These are phyloP conservation scores for Diploscapter pachys DNA, from an alignment of 1,140 invertebrate species.

Conservation along the genomic window DNA sequence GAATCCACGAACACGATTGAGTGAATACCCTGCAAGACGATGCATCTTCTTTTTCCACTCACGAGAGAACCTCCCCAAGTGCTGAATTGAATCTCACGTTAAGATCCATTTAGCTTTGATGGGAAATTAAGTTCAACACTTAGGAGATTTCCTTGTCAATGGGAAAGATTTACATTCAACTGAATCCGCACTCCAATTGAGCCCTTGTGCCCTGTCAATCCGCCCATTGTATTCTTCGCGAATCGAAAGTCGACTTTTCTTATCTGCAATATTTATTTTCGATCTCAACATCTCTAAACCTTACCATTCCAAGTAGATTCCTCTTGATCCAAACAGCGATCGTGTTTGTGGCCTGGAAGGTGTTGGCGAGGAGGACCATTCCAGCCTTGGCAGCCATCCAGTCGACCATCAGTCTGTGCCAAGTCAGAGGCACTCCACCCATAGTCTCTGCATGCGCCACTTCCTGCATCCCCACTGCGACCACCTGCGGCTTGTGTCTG, in stretches of 20 bases:
- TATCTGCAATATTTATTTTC: constrained; percentile 19
- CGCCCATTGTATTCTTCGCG: constrained; percentile 24
- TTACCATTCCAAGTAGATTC: constrained; percentile 17
- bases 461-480: constrained; percentile 38
- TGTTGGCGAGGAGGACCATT: constrained; percentile 27
- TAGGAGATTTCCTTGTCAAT: too few species aligned
- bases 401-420: constrained; percentile 20
- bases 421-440: constrained; percentile 15
- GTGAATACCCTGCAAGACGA: background rate
- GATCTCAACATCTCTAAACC: background rate
- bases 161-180: background rate
- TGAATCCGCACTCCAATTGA: constrained; percentile 34
- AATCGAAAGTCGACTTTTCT: constrained; percentile 32
- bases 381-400: constrained; percentile 19
- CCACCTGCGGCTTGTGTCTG: constrained; percentile 11
- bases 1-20: constrained; percentile 26
- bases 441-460: constrained; percentile 32
- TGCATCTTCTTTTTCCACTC: too few species aligned
- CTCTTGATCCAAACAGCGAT: constrained; percentile 25
- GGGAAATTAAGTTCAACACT: too few species aligned
- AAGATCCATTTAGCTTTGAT: too few species aligned
- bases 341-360: constrained; percentile 35
- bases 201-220: constrained; percentile 39
- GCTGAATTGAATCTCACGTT: too few species aligned
- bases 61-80: too few species aligned